phyloP scores from a whole-genome alignment of 2,888 invertebrate genomes.

The Dilophus febrilis region DNA sequence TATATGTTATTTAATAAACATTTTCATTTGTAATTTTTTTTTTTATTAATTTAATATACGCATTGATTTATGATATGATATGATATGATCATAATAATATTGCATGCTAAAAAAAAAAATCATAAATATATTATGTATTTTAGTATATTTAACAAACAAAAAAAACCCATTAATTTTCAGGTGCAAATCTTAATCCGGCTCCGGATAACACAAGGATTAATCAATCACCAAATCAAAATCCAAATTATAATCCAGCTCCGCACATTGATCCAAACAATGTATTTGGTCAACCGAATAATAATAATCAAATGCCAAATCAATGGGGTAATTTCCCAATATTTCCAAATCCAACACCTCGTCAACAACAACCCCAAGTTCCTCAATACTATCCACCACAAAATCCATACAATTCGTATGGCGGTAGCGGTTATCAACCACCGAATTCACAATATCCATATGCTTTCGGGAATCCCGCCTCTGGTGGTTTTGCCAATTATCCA shows the following conservation, averaged over 20 bases:
- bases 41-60: too few relatives aligned
- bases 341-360: conserved; percentile 1
- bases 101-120: too few relatives aligned
- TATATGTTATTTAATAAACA: too few relatives aligned
- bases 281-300: conserved; percentile 27
- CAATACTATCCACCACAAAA: conserved; percentile 10
- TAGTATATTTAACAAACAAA: too few relatives aligned
- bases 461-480: conserved; percentile 4
- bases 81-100: too few relatives aligned
- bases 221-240: conserved; percentile 22
- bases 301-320: conserved; percentile 25
- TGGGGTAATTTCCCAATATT: conserved; percentile 3
- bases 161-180: too few relatives aligned
- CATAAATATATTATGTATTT: too few relatives aligned
- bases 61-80: too few relatives aligned
- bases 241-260: conserved; percentile 26
- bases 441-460: conserved; percentile 5
- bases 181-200: conserved; percentile 28
- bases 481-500: conserved; percentile 18
- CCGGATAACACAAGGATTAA: conserved; percentile 23
- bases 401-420: background rate
- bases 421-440: conserved; percentile 10
- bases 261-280: conserved; percentile 28
- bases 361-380: conserved; percentile 22
- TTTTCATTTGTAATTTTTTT: too few relatives aligned